phyloP scores from a whole-genome alignment of 2,113 vertebrate genomes.

The Chionodraco myersi region DNA sequence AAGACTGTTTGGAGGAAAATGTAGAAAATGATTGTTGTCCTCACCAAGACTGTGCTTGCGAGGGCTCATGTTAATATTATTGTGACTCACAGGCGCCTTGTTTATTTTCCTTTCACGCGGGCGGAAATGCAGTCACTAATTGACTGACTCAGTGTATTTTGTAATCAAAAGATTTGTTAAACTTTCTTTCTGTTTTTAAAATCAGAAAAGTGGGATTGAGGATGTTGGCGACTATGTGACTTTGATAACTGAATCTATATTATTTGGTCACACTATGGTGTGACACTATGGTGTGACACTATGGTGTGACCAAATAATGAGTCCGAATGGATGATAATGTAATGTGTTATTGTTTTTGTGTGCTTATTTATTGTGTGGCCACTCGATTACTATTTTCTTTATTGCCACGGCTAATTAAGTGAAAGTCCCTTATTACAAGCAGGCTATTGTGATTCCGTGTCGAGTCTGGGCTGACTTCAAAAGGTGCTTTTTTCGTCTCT shows the following conservation, averaged over 20 bases:
- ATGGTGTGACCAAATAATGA: constrained; percentile 78
- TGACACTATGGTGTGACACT: too few species aligned
- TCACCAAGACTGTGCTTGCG: constrained; percentile 35
- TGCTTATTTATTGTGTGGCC: constrained; percentile 81
- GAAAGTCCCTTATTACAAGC: constrained; percentile 36
- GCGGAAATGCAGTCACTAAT: constrained; percentile 47
- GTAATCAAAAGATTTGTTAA: constrained; percentile 69
- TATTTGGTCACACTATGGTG: constrained; percentile 40
- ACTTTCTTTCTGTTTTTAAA: constrained; percentile 54
- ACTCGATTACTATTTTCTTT: constrained; percentile 65
- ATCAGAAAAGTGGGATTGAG: constrained; percentile 43
- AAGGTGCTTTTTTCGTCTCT: constrained; percentile 30
- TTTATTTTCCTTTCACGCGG: constrained; percentile 31
- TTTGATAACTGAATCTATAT: constrained; percentile 62
- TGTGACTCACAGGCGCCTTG: constrained; percentile 51
- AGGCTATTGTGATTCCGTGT: constrained; percentile 36
- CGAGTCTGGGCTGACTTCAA: constrained; percentile 50
- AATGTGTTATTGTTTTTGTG: constrained; percentile 59
- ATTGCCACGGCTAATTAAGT: constrained; percentile 51
- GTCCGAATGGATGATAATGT: constrained; percentile 65
- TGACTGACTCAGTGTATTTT: constrained; percentile 70
- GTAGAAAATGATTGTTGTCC: constrained; percentile 27
- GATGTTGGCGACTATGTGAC: constrained; percentile 35
- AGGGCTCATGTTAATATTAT: constrained; percentile 52
- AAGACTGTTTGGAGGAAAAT: constrained; percentile 32